Evolutionary conservation across 2,888 invertebrate genomes (phyloP).

Genomic region (Dryobotodes eremita): DNA sequence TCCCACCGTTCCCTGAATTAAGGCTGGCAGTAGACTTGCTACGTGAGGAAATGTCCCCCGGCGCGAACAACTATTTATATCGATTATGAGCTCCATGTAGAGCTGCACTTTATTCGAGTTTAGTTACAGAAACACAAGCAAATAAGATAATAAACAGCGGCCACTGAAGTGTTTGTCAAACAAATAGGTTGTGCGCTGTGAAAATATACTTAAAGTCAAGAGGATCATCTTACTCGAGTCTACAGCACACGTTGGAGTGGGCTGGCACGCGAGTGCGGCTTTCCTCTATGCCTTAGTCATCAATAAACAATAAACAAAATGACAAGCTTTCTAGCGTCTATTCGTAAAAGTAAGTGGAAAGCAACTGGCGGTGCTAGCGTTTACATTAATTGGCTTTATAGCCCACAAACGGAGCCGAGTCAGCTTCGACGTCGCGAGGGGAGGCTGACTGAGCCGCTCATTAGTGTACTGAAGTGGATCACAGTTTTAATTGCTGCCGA

Average conservation of each 20-base stretch:
- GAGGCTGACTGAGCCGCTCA: conserved; percentile 74
- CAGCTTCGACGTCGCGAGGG: conserved; percentile 71
- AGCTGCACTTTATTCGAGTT: conserved; percentile 57
- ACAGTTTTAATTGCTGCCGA: conserved; percentile 82
- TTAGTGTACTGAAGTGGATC: conserved; percentile 82
- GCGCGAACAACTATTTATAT: conserved; percentile 73
- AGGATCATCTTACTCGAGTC: conserved; percentile 46
- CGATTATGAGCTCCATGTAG: conserved; percentile 68
- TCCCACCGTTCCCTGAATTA: conserved; percentile 75
- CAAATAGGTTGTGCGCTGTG: conserved; percentile 25
- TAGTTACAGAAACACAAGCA: conserved; percentile 39
- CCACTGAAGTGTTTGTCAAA: conserved; percentile 49
- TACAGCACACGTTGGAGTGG: conserved; percentile 41
- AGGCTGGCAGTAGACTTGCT: conserved; percentile 74
- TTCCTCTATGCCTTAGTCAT: conserved; percentile 62
- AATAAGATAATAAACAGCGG: conserved; percentile 23
- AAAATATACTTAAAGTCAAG: conserved; percentile 60
- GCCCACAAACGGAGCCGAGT: conserved; percentile 70
- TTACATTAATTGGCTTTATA: conserved; percentile 83
- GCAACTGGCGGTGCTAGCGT: conserved; percentile 73
- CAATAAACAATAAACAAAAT: conserved; percentile 74
- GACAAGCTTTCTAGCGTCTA: conserved; percentile 68
- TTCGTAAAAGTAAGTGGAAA: conserved; percentile 72
- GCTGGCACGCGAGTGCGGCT: conserved; percentile 39
- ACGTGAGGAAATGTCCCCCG: conserved; percentile 82